Conservation (phyloP, 35 echinoderm and acorn worm species). For the Ophiothrix spiculata region DNA sequence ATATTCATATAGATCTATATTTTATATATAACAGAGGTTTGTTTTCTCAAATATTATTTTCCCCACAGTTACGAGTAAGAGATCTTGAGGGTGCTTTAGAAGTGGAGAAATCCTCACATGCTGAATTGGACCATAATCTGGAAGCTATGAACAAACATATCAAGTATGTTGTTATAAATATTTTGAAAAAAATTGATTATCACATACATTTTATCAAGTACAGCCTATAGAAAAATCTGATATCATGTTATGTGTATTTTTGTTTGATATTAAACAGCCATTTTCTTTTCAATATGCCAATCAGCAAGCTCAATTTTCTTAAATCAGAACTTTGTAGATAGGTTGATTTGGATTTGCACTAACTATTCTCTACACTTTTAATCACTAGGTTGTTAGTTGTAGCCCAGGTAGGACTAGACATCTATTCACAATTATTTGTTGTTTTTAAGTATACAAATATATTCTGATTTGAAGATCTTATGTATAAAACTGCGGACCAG, state of each 20-base stretch:
- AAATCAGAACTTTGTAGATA: not conserved
- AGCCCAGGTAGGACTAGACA: too few relatives aligned
- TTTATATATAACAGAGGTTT: too few relatives aligned
- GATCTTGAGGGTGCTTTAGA: slow-evolving; percentile 85
- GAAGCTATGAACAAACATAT: slow-evolving; percentile 67
- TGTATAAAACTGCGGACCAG: too few relatives aligned
- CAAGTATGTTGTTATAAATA: slow-evolving; percentile 37
- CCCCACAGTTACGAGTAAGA: slow-evolving; percentile 72
- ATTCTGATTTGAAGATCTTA: too few relatives aligned
- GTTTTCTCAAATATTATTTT: too few relatives aligned
- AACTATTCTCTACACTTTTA: not conserved
- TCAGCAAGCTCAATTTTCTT: not conserved
- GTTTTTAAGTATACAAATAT: too few relatives aligned
- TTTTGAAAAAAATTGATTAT: not conserved
- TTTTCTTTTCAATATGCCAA: not conserved
- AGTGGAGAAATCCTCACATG: slow-evolving; percentile 78
- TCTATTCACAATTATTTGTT: too few relatives aligned
- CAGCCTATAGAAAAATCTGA: not conserved
- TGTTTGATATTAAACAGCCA: not conserved
- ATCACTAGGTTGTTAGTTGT: too few relatives aligned
- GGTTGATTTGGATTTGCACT: not conserved
- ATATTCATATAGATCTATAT: too few relatives aligned
- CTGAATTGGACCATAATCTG: slow-evolving; percentile 50
- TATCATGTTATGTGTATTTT: not conserved
- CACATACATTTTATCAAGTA: too few relatives aligned